Conservation (phyloP, 1,140 invertebrate species). For the Drosophila lacteicornis region DNA sequence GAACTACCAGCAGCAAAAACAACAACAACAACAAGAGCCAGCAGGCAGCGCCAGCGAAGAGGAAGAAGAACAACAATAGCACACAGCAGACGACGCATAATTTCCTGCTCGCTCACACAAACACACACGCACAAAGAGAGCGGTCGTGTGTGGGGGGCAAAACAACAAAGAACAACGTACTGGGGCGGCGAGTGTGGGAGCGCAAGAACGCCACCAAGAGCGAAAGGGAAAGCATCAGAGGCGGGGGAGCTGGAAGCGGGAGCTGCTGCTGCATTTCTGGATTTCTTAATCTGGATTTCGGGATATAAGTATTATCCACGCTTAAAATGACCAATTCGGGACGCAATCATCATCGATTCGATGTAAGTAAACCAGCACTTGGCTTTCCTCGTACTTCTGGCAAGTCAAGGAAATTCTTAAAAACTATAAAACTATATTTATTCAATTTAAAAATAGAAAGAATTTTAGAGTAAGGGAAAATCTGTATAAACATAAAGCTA, state of each 20-base stretch:
- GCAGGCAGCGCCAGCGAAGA: constrained; percentile 12
- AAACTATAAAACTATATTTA: background rate
- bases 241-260: constrained; percentile 9
- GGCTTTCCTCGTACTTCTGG: no score
- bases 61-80: constrained; percentile 39
- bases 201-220: constrained; percentile 30
- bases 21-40: constrained; percentile 40
- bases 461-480: no score
- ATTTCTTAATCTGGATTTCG: constrained; percentile 36
- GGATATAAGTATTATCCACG: constrained; percentile 43
- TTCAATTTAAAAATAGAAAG: background rate
- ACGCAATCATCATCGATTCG: constrained; percentile 69
- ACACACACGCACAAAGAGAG: constrained; percentile 43
- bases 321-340: constrained; percentile 81
- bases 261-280: constrained; percentile 50
- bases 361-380: constrained; percentile 56
- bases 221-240: constrained; percentile 22
- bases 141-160: constrained; percentile 27
- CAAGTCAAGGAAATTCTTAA: background rate
- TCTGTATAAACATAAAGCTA: no score
- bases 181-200: constrained; percentile 41
- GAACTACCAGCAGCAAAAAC: constrained; percentile 61
- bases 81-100: constrained; percentile 61
- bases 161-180: constrained; percentile 39
- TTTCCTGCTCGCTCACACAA: constrained; percentile 65